phyloP scores from a whole-genome alignment of 2,888 invertebrate species.

The Phragmatobia fuliginosa region DNA sequence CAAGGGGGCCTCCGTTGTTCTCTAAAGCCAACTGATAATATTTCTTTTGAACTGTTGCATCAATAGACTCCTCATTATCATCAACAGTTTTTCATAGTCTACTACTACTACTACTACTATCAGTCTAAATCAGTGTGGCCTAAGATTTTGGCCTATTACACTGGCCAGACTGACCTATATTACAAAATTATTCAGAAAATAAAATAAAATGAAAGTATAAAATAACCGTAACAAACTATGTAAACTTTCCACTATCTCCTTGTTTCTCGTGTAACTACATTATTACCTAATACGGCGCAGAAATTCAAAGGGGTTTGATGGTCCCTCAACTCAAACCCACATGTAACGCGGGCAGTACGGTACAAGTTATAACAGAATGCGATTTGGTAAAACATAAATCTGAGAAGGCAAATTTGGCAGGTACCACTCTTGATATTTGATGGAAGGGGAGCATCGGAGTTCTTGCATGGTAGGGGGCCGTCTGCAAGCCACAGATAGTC shows the following conservation, averaged over 20 bases:
- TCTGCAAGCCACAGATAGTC: too few relatives aligned
- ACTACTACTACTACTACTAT: too few relatives aligned
- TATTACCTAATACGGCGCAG: background rate
- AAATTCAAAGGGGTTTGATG: conserved; percentile 11
- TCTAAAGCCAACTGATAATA: background rate
- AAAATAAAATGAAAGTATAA: background rate
- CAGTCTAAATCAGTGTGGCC: too few relatives aligned
- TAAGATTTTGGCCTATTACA: too few relatives aligned
- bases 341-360: background rate
- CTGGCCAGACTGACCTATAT: too few relatives aligned
- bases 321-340: conserved; percentile 16
- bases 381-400: background rate
- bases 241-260: background rate
- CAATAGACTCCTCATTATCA: background rate
- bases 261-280: conserved; percentile 4
- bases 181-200: too few relatives aligned
- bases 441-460: too few relatives aligned
- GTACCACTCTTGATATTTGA: background rate
- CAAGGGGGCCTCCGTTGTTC: background rate
- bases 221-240: background rate
- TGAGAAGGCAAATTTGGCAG: background rate
- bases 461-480: too few relatives aligned
- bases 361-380: background rate
- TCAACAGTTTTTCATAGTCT: too few relatives aligned
- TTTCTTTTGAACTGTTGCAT: background rate